These are phyloP conservation scores for Ormia ochracea DNA, from an alignment of 2,888 invertebrate genomes.

Conservation along the genomic window DNA sequence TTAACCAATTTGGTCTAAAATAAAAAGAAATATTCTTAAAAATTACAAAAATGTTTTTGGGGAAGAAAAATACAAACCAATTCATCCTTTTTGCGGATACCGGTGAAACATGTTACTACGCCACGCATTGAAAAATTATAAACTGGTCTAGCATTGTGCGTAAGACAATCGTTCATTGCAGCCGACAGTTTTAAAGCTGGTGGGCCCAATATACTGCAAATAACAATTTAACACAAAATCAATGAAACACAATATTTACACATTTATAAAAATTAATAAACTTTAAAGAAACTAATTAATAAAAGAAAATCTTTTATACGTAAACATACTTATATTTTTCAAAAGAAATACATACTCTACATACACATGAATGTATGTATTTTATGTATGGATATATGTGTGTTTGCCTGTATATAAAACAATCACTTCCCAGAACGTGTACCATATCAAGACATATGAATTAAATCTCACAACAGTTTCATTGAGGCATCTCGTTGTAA, in stretches of 20 bases:
- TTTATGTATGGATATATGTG: no score
- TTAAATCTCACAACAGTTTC: conserved; percentile 31
- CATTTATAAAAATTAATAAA: not conserved
- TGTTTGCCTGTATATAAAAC: no score
- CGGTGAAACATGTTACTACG: conserved; percentile 93
- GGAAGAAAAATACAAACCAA: conserved; percentile 80
- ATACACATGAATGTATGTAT: no score
- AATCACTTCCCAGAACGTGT: conserved; percentile 19
- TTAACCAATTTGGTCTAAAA: conserved; percentile 89
- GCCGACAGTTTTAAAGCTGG: conserved; percentile 87
- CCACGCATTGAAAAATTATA: conserved; percentile 93
- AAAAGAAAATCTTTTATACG: not conserved
- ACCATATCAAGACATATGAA: conserved; percentile 15
- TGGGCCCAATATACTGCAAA: conserved; percentile 84
- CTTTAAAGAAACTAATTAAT: not conserved
- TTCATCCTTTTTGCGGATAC: conserved; percentile 92
- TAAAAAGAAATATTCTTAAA: conserved; percentile 12
- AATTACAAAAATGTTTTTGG: not conserved
- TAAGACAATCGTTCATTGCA: conserved; percentile 83
- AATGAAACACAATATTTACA: not conserved
- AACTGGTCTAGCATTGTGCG: conserved; percentile 86
- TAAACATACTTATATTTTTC: conserved; percentile 13
- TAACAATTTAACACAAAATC: not conserved
- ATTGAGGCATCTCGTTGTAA: not conserved
- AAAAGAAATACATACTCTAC: not conserved